These are phyloP conservation scores for Lycophotia porphyrea DNA, from an alignment of 2,888 invertebrate genomes.

Conservation along the genomic window DNA sequence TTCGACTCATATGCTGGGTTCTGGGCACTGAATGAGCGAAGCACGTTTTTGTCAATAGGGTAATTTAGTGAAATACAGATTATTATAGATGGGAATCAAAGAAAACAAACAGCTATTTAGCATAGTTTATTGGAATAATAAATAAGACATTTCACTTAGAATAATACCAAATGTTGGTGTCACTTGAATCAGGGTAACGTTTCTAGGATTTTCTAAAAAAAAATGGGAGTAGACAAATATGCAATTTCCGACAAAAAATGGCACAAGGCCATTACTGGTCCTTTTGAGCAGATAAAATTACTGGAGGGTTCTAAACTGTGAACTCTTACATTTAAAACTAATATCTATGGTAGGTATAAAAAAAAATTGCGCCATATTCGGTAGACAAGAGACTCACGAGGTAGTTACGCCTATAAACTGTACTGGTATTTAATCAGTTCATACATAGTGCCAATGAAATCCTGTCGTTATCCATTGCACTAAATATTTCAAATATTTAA, in stretches of 20 bases:
- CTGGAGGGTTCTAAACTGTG: slow-evolving; percentile 27
- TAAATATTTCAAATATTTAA: neutral
- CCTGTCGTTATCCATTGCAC: neutral
- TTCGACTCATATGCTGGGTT: too few species aligned
- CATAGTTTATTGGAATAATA: slow-evolving; percentile 70
- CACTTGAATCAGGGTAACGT: slow-evolving; percentile 26
- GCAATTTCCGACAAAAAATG: neutral
- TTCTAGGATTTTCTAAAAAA: slow-evolving; percentile 3
- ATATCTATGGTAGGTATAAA: slow-evolving; percentile 20
- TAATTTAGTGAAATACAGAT: neutral
- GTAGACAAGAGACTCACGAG: slow-evolving; percentile 35
- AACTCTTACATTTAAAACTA: slow-evolving; percentile 13
- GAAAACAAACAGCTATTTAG: slow-evolving; percentile 33
- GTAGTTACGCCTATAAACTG: slow-evolving; percentile 33
- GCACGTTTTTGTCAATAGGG: neutral
- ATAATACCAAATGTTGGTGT: slow-evolving; percentile 34
- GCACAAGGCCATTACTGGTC: slow-evolving; percentile 19
- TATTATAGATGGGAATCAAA: neutral
- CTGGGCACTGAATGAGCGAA: too few species aligned
- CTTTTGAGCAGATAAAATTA: slow-evolving; percentile 12
- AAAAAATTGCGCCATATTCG: slow-evolving; percentile 7
- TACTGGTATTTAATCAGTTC: slow-evolving; percentile 4
- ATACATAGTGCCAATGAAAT: slow-evolving; percentile 12
- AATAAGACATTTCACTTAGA: slow-evolving; percentile 62
- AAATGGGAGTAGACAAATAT: slow-evolving; percentile 10